Percentiles rank a stretch among this genome's conserved stretches.
Conservation (phyloP, 2,888 invertebrate genomes). For the Clusia tigrina region DNA sequence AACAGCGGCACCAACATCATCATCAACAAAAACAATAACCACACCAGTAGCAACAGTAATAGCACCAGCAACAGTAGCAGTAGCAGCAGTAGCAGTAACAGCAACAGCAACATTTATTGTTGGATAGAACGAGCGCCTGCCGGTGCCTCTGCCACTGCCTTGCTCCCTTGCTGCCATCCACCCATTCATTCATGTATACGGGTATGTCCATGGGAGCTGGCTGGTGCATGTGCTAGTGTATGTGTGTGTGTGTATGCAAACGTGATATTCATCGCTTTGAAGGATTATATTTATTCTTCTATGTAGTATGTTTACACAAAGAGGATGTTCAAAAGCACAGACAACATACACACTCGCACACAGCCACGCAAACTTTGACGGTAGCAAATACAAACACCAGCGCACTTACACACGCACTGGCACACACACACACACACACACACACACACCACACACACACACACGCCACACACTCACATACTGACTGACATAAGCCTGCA, state of each 20-base stretch:
- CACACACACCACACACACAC: conserved; percentile 11
- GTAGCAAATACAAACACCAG: not conserved
- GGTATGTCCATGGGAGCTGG: no score
- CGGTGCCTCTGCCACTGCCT: no score
- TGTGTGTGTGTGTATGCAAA: no score
- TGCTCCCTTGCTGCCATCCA: no score
- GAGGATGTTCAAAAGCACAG: conserved; percentile 13
- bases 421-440: conserved; percentile 30
- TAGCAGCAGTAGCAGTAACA: no score
- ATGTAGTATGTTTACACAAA: conserved; percentile 25
- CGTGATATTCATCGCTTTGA: conserved; percentile 27
- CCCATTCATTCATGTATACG: no score
- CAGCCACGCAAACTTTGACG: no score
- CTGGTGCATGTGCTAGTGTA: no score
- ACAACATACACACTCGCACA: not conserved
- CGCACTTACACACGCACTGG: conserved; percentile 39
- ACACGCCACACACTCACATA: conserved; percentile 14
- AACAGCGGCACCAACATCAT: no score
- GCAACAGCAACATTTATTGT: no score
- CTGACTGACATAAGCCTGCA: not conserved
- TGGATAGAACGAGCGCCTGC: no score
- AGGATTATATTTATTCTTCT: conserved; percentile 29
- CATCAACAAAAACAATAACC: not conserved
- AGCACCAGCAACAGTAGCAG: no score
- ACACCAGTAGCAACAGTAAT: conserved; percentile 5